Evolutionary conservation across 1,140 invertebrate species (phyloP).

Genomic region (Solen grandis): DNA sequence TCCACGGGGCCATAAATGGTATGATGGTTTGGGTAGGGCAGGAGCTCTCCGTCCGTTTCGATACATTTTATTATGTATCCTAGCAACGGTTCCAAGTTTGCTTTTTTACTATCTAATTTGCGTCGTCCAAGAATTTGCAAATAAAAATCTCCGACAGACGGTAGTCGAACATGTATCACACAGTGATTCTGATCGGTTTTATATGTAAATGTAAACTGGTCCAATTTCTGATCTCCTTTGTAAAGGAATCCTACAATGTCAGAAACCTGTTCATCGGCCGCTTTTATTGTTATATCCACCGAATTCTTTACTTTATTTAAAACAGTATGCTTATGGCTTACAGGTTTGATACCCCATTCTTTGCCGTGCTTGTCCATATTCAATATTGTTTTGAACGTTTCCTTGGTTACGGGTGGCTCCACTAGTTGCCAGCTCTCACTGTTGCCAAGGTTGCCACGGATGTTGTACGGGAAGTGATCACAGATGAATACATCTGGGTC

Average conservation of each 20-base stretch:
- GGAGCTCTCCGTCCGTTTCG: not conserved
- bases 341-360: slow-evolving; percentile 30
- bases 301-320: slow-evolving; percentile 32
- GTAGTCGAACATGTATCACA: slow-evolving; percentile 25
- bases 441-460: slow-evolving; percentile 49
- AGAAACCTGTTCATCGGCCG: not conserved
- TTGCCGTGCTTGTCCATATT: slow-evolving; percentile 38
- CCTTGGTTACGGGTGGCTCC: slow-evolving; percentile 27
- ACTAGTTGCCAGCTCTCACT: slow-evolving; percentile 57
- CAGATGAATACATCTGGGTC: slow-evolving; percentile 82
- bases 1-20: slow-evolving; percentile 22
- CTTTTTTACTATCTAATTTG: not conserved
- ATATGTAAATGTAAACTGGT: slow-evolving; percentile 36
- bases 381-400: slow-evolving; percentile 36
- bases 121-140: slow-evolving; percentile 35
- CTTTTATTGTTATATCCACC: slow-evolving; percentile 11
- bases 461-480: slow-evolving; percentile 80
- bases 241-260: slow-evolving; percentile 32
- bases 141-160: not conserved
- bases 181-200: not conserved
- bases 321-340: slow-evolving; percentile 5
- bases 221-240: slow-evolving; percentile 26
- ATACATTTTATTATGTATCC: slow-evolving; percentile 34
- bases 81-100: slow-evolving; percentile 36
- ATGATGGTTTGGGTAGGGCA: slow-evolving; percentile 40